Evolutionary conservation across 2,888 invertebrate genomes (phyloP).

Genomic region (Erebia ligea): DNA sequence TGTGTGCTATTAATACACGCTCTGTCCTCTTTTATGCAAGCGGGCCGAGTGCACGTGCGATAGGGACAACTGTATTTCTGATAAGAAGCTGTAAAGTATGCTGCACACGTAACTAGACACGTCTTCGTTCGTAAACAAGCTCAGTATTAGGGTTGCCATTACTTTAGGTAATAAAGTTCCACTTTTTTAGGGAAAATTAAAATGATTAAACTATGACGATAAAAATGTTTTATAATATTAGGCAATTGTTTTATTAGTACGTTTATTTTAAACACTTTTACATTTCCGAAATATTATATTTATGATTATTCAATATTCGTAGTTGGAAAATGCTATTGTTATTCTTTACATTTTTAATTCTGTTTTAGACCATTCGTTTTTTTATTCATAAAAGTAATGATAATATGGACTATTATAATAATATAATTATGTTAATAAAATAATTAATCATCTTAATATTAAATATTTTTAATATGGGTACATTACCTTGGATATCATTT

Average conservation of each 20-base stretch:
- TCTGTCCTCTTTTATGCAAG: conserved; percentile 57
- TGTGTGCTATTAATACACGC: conserved; percentile 74
- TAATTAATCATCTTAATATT: no score
- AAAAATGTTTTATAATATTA: background rate
- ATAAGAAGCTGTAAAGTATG: conserved; percentile 65
- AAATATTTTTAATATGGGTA: no score
- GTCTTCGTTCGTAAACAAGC: conserved; percentile 80
- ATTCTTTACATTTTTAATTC: no score
- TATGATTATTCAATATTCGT: no score
- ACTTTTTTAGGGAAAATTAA: conserved; percentile 34
- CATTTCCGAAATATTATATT: background rate
- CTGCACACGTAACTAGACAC: conserved; percentile 81
- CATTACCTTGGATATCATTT: no score
- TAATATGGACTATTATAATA: no score
- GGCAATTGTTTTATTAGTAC: background rate
- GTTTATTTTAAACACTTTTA: background rate
- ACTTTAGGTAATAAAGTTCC: conserved; percentile 33
- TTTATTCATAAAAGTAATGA: no score
- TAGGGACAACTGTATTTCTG: conserved; percentile 63
- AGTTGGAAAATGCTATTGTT: no score
- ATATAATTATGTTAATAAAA: no score
- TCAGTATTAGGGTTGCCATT: conserved; percentile 63
- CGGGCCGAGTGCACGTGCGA: conserved; percentile 46
- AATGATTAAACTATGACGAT: background rate
- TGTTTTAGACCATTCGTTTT: no score